These are phyloP conservation scores for Lophochroa leadbeateri DNA, from an alignment of 2,113 vertebrate genomes.

Conservation along the genomic window DNA sequence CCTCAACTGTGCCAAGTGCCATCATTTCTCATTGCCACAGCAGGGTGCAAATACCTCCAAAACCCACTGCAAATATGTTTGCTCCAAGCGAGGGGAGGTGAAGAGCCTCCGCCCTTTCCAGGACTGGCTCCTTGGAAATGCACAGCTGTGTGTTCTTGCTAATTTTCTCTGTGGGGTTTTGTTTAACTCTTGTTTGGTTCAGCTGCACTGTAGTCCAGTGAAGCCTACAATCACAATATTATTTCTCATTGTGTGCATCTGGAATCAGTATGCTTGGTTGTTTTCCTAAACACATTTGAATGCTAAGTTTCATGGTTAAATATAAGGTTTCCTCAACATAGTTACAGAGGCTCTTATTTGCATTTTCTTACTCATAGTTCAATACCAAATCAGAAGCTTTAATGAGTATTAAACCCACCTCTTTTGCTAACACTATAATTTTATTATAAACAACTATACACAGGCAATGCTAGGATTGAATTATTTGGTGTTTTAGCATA, in stretches of 20 bases:
- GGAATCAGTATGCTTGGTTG: constrained; percentile 41
- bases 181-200: constrained; percentile 47
- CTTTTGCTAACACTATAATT: background rate
- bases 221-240: constrained; percentile 66
- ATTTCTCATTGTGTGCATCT: constrained; percentile 67
- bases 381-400: background rate
- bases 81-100: accelerated
- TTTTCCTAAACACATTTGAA: constrained; percentile 58
- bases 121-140: background rate
- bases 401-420: background rate
- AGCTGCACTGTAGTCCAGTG: background rate
- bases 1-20: background rate
- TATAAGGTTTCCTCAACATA: background rate
- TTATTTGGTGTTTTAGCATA: background rate
- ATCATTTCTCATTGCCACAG: background rate
- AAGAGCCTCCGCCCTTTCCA: background rate
- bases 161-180: constrained; percentile 24
- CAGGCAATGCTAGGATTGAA: background rate
- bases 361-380: constrained; percentile 22
- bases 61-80: background rate
- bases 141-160: background rate
- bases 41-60: background rate
- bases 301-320: constrained; percentile 30
- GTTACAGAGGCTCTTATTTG: background rate
- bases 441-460: background rate